Evolutionary conservation across 1,140 invertebrate species (phyloP), one percentile per base, ranked within the genome.

Genomic region (Venturia canescens): DNA sequence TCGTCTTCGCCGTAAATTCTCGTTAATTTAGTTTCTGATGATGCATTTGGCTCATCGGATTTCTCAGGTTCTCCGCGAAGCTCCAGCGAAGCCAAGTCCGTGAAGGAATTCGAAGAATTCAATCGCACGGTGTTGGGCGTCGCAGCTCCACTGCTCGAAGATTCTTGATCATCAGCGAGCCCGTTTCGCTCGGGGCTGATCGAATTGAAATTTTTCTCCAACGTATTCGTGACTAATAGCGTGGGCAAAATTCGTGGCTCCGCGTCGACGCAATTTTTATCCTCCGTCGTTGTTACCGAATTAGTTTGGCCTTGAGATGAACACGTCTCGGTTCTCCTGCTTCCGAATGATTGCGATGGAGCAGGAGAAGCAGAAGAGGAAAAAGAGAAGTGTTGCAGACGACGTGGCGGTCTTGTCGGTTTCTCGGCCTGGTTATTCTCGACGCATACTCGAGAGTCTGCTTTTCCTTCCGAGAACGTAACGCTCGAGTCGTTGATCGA

Each of bases 71-170:
- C 75, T 18, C 23, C 75, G 7, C 57, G 57, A 23, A 44, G 23
- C 44, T 77, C 75, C 60, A 66, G 21, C 3, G 75, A 66, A 3
- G 18, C 44, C 29, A 79, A 57, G 48, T 82, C 81, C 21, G 77
- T 26, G 44, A 90, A 83, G 7, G 90, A 92, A 57, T 86, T 88
- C 18, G 84, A 80, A 5, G 92, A 89, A 79, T 93, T 88, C 72
- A 92, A 92, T 80, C 92, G 93, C 48, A 92, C 93, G 0, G 94
- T 94, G 83, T 91, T 93, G 63, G 93, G 87, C 3, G 93, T 92
- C 15, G 92, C 92, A 18, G 92, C 92, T 15, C 57, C 75, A 77
- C 90, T 90, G 81, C 89, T 92, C 0, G 93, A 93, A 26, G 92
- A 94, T 71, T 90, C 88, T 38, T 87, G 87, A 16, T 74, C 44